phyloP scores from a whole-genome alignment of 2,797 vertebrate species.

The Peromyscus attwateri region DNA sequence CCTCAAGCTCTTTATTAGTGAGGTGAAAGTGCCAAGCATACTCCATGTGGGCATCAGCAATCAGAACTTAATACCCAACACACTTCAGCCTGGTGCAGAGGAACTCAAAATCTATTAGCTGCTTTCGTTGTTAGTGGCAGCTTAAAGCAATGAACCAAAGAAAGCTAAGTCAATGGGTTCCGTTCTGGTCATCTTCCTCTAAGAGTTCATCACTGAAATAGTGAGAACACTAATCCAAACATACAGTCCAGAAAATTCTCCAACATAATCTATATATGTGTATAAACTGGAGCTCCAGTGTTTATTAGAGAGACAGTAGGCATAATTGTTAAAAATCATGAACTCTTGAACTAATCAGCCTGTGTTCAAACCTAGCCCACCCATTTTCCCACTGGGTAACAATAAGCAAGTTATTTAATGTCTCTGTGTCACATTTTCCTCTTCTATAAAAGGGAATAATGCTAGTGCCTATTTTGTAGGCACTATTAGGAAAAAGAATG shows the following conservation, averaged over 20 bases:
- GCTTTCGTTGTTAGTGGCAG: background rate
- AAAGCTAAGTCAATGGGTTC: background rate
- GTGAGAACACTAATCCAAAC: constrained; percentile 47
- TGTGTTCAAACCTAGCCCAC: constrained; percentile 30
- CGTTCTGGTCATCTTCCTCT: constrained; percentile 35
- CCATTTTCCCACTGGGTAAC: background rate
- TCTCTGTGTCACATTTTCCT: constrained; percentile 16
- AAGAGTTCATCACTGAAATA: background rate
- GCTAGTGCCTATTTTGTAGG: background rate
- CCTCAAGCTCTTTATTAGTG: background rate
- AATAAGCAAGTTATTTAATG: constrained; percentile 37
- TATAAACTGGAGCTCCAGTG: background rate
- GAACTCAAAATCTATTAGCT: background rate
- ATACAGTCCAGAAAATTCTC: constrained; percentile 21
- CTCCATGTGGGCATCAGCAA: background rate
- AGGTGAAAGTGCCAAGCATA: background rate
- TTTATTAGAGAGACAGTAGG: background rate
- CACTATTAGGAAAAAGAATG: constrained; percentile 39
- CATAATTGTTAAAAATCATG: background rate
- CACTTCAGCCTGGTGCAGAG: background rate
- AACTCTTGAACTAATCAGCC: background rate
- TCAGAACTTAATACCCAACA: constrained; percentile 6
- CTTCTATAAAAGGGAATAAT: constrained; percentile 2
- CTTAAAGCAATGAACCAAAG: constrained; percentile 36
- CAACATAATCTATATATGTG: background rate